phyloP scores from a whole-genome alignment of 2,797 vertebrate species.

The Garrulus glandarius region DNA sequence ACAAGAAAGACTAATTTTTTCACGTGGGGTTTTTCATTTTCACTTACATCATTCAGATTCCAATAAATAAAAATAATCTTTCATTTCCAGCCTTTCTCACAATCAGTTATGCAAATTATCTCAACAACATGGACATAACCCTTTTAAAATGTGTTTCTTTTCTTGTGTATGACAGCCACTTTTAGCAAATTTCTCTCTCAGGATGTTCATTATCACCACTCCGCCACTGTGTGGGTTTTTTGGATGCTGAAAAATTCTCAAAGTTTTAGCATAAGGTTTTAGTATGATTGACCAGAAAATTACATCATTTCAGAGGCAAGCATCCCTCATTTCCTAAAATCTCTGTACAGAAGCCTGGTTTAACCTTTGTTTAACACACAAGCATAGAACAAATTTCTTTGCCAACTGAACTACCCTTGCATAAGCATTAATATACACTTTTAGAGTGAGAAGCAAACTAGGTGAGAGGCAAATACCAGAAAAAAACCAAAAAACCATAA shows the following conservation, averaged over 20 bases:
- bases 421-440: neutral
- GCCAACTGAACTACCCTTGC: neutral
- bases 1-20: neutral
- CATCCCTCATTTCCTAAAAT: neutral
- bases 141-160: neutral
- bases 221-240: neutral
- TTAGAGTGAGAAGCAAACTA: neutral
- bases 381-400: neutral
- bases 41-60: neutral
- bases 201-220: neutral
- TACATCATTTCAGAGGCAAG: neutral
- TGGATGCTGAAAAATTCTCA: neutral
- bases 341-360: neutral
- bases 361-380: neutral
- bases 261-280: neutral
- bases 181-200: neutral
- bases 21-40: neutral
- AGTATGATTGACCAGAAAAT: neutral
- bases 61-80: neutral
- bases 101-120: neutral
- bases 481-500: neutral
- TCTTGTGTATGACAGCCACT: neutral
- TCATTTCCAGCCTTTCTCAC: neutral
- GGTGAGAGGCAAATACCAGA: neutral
- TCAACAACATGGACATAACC: neutral